Base-by-base conservation (phyloP, 2,888 invertebrate genomes). In the Agriopis leucophaearia region DNA sequence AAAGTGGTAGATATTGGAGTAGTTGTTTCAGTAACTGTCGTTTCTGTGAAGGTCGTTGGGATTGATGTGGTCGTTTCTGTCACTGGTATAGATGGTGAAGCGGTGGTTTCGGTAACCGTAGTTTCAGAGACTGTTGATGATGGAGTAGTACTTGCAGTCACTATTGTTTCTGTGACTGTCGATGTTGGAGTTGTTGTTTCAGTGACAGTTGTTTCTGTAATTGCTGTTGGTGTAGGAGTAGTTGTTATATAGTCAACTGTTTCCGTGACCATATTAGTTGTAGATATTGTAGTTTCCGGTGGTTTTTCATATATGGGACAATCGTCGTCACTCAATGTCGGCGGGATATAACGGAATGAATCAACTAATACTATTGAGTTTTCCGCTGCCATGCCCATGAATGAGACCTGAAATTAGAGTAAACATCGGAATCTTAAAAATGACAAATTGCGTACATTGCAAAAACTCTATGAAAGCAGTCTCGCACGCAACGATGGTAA, bases 321-420 rank as follows among this genome's bases (percentile, higher is more conserved):
- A 16, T 76, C 74, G 10, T 74, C 74, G 40, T 81, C 80, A 27
- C 79, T 71, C 10, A 64, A 55, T 8, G 48, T 59, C 2, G 81
- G 81, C 2, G 83, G 79, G 47, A 83, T 78, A 45, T 88, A 88
- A 35, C 87, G 82, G 44, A 89, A 84, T 18, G 89, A 87, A 70
- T 88, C 88, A 0, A 90, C 72, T 12, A 86, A 64, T 5, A 87
- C 74, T 16, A 75, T 66, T 9, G 86, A 83, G 13, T 61, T 69
- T 5, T 62, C 48, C 3, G 75, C 71, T 6, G 78, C 80, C 36
- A 73, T 64, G 10, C 86, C 88, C 74, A 84, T 79, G 9, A 89
- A 74, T 6, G 80, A 80, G 52, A 89, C 69, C 89, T 89, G 82
- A 36, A 87, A 85, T 69, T 51, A 71, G 35, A 51, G 3, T 45